phyloP scores from a whole-genome alignment of 2,797 vertebrate species.

The Margarornis squamiger region DNA sequence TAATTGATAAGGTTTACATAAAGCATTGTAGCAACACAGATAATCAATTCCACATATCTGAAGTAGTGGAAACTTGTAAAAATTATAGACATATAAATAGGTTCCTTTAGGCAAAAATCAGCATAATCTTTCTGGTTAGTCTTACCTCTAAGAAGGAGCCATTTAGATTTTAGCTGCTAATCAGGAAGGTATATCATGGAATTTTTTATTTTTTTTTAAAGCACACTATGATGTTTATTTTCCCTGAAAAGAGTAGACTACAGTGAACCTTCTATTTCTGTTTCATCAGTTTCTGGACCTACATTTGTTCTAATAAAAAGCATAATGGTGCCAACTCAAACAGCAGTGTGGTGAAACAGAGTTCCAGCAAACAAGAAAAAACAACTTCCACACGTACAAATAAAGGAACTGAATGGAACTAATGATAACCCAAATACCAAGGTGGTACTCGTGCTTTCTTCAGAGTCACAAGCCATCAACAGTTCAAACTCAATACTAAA shows the following conservation, averaged over 20 bases:
- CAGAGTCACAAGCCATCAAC: not conserved
- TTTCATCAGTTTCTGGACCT: slow-evolving; percentile 67
- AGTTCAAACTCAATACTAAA: not conserved
- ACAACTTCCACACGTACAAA: slow-evolving; percentile 37
- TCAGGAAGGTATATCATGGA: slow-evolving; percentile 11
- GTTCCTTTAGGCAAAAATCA: slow-evolving; percentile 20
- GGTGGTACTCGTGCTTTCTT: not conserved
- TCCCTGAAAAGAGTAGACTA: slow-evolving; percentile 35
- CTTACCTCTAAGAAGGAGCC: slow-evolving; percentile 14
- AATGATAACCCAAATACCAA: slow-evolving; percentile 15
- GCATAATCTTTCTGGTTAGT: not conserved
- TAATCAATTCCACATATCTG: not conserved
- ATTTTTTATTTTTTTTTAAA: slow-evolving; percentile 29
- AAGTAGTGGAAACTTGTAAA: not conserved
- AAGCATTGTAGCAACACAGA: not conserved
- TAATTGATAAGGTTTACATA: not conserved
- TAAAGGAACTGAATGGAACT: slow-evolving; percentile 23
- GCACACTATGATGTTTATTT: slow-evolving; percentile 13
- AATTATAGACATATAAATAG: not conserved
- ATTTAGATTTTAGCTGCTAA: slow-evolving; percentile 47
- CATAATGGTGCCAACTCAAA: slow-evolving; percentile 69
- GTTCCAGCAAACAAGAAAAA: slow-evolving; percentile 42
- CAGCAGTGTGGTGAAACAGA: slow-evolving; percentile 47
- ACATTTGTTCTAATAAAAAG: slow-evolving; percentile 71
- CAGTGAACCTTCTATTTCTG: slow-evolving; percentile 65